Evolutionary conservation across 2,888 invertebrate genomes (phyloP), one percentile per base, ranked within the genome.

Genomic region (Phymatocera aterrima): DNA sequence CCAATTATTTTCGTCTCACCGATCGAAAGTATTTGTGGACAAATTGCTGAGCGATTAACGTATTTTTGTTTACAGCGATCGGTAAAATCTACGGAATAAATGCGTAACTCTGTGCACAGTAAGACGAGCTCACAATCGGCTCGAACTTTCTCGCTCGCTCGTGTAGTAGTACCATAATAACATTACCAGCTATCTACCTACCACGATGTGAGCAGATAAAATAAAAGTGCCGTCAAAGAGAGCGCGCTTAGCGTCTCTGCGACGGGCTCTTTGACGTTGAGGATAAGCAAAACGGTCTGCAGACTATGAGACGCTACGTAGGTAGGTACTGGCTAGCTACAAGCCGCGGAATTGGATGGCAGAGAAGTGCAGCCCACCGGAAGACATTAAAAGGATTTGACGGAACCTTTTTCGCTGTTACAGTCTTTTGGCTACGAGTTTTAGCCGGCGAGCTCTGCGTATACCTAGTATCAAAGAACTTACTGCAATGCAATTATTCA

Each of bases 141-240:
- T 24, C 28, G 15, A 57, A 4, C 21, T 64, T 64, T 64, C 18
- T 21, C 37, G 37, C 37, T 2, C 8, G 10, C 43, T 43, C 8
- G 8, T 10, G 43, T 43, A 43, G 43, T 37, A 5, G 34, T 64
- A 21, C 37, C 37, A 37, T 37, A 37, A 34, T 37, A 64, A 64
- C 37, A 64, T 37, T 34, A 18, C 18, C 34, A 46, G n/a, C 10
- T 60, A 51, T 51, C 15, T 28, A 8, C n/a, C 10, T 46, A n/a
- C 46, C n/a, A 24, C 68, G 68, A 28, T 46, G 28, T 28, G 24
- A n/a, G 46, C 6, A 28, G 68, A 68, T 46, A 46, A 68, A 18
- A 43, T n/a, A 28, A 28, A 18, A 15, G 15, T n/a, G 43, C 68
- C 68, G 68, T 68, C 68, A 68, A 68, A 68, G 68, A 68, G 68